Evolutionary conservation across 2,888 invertebrate genomes (phyloP), one percentile per base, ranked within the genome.

Genomic region (Pyrgus malvae): DNA sequence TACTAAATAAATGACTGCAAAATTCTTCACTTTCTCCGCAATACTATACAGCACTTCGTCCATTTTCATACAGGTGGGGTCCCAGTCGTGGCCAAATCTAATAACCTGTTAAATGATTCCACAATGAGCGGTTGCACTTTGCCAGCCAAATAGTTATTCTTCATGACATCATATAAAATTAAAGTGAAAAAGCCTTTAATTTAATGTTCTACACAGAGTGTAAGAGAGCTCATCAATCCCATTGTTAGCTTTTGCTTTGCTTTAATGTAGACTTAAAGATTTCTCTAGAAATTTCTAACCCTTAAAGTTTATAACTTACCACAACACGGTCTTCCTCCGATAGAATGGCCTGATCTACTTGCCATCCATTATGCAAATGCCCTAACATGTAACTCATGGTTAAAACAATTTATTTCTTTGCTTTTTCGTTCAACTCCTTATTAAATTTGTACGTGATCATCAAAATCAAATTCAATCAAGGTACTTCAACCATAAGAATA

Each of bases 41-140:
- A 98, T 98, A 72, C 96, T 97, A 81, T 98, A 98, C 33, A 98
- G 87, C 0, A 98, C 97, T 91, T 99, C 99, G 72, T 99, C 99
- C 99, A 99, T 99, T 88, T 99, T 98, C 99, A 99, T 99, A 78
- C 99, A 99, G 0, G 98, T 98, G 0, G 99, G 99, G 79, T 99
- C 99, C 99, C 99, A 99, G 92, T 99, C 99, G 79, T 99, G 99
- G 0, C 99, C 99, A 83, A 99, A 99, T 55, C 99, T 93, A 59
- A 99, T 98, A 0, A 97, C 96, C 96, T 97, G 68, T 0, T 49
- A 8, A 49, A 19, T 51, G 31, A 46, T 25, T 12, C 23, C 1
- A 27, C 5, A 14, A 27, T 14, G 4, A 27, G 35, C 6, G 29
- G n/a, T n/a, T n/a, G n/a, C n/a, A n/a, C n/a, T n/a, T n/a, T n/a